Conservation (phyloP, 2,113 vertebrate species). For the Larimichthys polyactis region DNA sequence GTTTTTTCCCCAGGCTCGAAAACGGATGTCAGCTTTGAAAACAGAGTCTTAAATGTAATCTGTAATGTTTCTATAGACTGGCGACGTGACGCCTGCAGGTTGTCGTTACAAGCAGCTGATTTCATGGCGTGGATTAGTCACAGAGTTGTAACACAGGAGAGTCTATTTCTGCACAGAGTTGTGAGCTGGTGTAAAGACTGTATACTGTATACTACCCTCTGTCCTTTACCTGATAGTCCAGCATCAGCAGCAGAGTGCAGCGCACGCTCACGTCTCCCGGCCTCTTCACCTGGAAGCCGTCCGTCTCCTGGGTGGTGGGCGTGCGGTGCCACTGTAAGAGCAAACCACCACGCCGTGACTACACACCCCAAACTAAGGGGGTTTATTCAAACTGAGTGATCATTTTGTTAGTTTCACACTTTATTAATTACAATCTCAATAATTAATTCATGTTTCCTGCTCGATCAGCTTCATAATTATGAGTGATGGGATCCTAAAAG, state of each 20-base stretch:
- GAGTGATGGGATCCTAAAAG: background rate
- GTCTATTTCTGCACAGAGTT: background rate
- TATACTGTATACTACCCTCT: conserved; percentile 10
- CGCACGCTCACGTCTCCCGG: conserved; percentile 82
- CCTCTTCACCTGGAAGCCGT: conserved; percentile 83
- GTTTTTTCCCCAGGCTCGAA: background rate
- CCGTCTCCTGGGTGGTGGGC: conserved; percentile 81
- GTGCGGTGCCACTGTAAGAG: conserved; percentile 80
- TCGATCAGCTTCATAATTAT: no score
- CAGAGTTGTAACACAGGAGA: background rate
- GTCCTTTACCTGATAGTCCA: conserved; percentile 80
- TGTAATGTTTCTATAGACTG: conserved; percentile 3
- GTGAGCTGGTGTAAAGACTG: background rate
- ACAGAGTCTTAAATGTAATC: conserved; percentile 21
- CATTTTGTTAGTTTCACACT: conserved; percentile 32
- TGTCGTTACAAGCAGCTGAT: conserved; percentile 30
- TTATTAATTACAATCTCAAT: background rate
- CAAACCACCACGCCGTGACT: background rate
- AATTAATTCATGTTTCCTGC: conserved; percentile 8
- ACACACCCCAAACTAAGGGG: conserved; percentile 2
- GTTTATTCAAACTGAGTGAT: background rate
- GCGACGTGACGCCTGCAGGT: conserved; percentile 24
- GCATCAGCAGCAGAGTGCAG: conserved; percentile 83
- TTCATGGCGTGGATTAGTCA: conserved; percentile 14
- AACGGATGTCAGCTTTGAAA: conserved; percentile 21